A percentile compares a stretch with the other conserved stretches of the same genome.
These are phyloP conservation scores for Bombus waltoni DNA, from an alignment of 1,140 invertebrate genomes.

Conservation along the genomic window DNA sequence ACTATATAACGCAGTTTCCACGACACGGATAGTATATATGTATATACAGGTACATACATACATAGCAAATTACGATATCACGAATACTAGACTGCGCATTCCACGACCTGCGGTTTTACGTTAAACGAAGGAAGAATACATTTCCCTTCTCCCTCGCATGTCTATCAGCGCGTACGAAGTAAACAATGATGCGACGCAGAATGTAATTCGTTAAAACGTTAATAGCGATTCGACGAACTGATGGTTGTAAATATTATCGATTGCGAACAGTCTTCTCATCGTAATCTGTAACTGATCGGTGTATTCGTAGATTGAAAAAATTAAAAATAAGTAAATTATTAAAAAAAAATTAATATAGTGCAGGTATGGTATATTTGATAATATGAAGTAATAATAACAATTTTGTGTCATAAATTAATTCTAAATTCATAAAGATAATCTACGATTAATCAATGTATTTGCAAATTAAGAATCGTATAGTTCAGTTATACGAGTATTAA, in stretches of 20 bases:
- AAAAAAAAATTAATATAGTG: too few relatives aligned
- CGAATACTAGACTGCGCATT: conserved; percentile 38
- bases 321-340: too few relatives aligned
- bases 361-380: too few relatives aligned
- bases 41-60: background rate
- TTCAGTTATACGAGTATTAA: too few relatives aligned
- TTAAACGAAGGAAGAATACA: conserved; percentile 11
- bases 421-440: too few relatives aligned
- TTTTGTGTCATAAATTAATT: too few relatives aligned
- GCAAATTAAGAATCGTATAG: too few relatives aligned
- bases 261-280: background rate
- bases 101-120: conserved; percentile 2
- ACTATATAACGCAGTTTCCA: conserved; percentile 40
- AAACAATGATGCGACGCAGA: background rate
- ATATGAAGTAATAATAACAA: too few relatives aligned
- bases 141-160: background rate
- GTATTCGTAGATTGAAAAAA: too few relatives aligned
- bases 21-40: conserved; percentile 42
- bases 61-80: conserved; percentile 62
- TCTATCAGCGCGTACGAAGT: background rate
- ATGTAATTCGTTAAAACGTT: conserved; percentile 3
- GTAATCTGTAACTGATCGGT: background rate
- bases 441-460: too few relatives aligned
- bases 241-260: background rate
- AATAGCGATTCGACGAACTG: background rate